Percentiles rank a stretch among this genome's conserved stretches.
Evolutionary conservation across 2,113 vertebrate species (phyloP).

Genomic region (Psephotus haematonotus): DNA sequence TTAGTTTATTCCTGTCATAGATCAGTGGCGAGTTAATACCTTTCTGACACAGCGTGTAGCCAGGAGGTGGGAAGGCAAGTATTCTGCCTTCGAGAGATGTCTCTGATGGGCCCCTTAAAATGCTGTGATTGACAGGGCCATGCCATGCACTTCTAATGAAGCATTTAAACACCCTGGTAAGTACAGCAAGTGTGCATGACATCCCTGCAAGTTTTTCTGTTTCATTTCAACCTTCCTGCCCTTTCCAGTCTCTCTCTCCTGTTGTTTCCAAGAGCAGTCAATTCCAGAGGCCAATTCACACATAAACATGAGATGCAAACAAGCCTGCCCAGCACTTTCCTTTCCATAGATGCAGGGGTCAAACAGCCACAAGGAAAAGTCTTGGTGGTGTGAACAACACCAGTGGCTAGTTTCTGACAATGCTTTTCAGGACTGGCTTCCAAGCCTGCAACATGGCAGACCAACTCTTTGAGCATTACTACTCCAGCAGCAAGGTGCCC

Average conservation of each 20-base stretch:
- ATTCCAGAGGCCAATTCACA: not conserved
- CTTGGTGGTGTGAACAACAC: not conserved
- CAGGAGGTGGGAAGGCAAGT: not conserved
- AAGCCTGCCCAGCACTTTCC: not conserved
- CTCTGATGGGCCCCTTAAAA: not conserved
- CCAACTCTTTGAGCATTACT: not conserved
- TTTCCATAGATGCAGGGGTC: not conserved
- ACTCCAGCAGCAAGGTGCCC: not conserved
- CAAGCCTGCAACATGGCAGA: not conserved
- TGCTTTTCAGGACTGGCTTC: not conserved
- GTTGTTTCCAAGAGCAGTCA: not conserved
- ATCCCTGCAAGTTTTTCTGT: not conserved
- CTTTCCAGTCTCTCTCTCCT: not conserved
- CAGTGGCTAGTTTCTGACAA: not conserved
- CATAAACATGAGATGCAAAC: not conserved
- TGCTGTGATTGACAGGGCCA: not conserved
- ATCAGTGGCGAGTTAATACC: not conserved
- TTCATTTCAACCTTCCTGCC: not conserved
- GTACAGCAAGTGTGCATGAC: not conserved
- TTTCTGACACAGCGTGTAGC: not conserved
- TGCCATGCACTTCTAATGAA: not conserved
- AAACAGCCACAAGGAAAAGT: not conserved
- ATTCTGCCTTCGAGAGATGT: not conserved
- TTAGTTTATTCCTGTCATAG: not conserved
- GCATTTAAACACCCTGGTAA: not conserved